Evolutionary conservation across 2,113 vertebrate species (phyloP), one percentile per base, ranked within the genome.

Genomic region (Ailuropoda melanoleuca): DNA sequence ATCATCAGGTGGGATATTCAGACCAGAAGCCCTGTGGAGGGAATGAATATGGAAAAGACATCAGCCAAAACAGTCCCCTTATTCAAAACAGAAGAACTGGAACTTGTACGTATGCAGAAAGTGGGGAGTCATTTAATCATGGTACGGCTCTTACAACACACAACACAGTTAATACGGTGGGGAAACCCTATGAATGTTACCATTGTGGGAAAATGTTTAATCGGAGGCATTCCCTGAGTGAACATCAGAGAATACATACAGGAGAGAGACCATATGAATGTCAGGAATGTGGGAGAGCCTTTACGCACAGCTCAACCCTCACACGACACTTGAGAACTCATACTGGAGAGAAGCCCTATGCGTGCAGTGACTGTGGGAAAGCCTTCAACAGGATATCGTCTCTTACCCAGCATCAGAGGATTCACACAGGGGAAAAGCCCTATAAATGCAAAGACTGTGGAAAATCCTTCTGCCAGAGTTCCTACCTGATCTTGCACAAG

Each of bases 391-490:
- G 94, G 68, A 66, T 93, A 43, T 84, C 88, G 0, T 96, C 91
- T 55, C 82, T 91, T 31, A 94, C 83, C 5, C 90, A 96, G 18
- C 88, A 97, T n/a, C 94, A 83, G 89, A 77, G 78, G 62, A 97
- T 92, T 39, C 94, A 93, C 70, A 94, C 86, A 0, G 93, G 95
- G 53, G 90, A 93, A 46, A 96, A 83, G 60, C 96, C 83, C 13
- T 97, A 89, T 55, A 60, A 31, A 1, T 96, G 97, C 11, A 19
- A 86, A 68, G 96, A 97, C 62, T 95, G 96, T 26, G 96, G 97
- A 4, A 97, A 97, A 78, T 94, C 88, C 53, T 97, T 95, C 86
- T 92, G 88, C 74, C 88, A 94, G 64, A 96, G 58, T 29, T 97
- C 94, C 39, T 88, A 91, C 50, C 80, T 97, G 43, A 70, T 77